phyloP scores from a whole-genome alignment of 1,140 invertebrate genomes.

The Nephila pilipes region DNA sequence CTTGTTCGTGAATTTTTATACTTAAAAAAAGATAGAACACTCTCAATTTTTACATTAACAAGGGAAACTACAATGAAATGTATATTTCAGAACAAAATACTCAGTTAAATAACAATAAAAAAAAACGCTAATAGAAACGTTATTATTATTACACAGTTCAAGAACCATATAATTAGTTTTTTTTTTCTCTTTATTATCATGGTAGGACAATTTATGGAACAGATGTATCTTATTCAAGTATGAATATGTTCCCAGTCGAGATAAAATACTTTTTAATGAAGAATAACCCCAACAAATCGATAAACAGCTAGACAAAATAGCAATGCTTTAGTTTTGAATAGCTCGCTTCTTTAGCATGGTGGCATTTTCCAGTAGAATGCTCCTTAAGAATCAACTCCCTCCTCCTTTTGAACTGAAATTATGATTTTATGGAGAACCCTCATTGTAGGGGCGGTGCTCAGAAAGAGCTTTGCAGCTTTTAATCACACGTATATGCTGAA shows the following conservation, averaged over 20 bases:
- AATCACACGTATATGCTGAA: slow-evolving; percentile 5
- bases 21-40: too few relatives aligned
- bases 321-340: neutral
- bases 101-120: too few relatives aligned
- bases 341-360: neutral
- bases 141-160: too few relatives aligned
- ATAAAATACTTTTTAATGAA: slow-evolving; percentile 11
- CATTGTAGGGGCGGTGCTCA: neutral
- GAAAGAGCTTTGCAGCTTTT: neutral
- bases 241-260: neutral
- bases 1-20: too few relatives aligned
- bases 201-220: too few relatives aligned
- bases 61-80: too few relatives aligned
- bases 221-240: too few relatives aligned
- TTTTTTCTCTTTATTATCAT: too few relatives aligned
- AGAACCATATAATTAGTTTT: too few relatives aligned
- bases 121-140: too few relatives aligned
- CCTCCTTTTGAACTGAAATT: slow-evolving; percentile 59
- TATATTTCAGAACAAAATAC: too few relatives aligned
- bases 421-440: slow-evolving; percentile 32
- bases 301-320: slow-evolving; percentile 33
- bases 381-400: slow-evolving; percentile 63
- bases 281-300: slow-evolving; percentile 31
- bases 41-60: too few relatives aligned
- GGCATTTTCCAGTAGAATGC: slow-evolving; percentile 55